Evolutionary conservation across 2,113 vertebrate genomes (phyloP), one percentile per base, ranked within the genome.

Genomic region (Setophaga petechia): DNA sequence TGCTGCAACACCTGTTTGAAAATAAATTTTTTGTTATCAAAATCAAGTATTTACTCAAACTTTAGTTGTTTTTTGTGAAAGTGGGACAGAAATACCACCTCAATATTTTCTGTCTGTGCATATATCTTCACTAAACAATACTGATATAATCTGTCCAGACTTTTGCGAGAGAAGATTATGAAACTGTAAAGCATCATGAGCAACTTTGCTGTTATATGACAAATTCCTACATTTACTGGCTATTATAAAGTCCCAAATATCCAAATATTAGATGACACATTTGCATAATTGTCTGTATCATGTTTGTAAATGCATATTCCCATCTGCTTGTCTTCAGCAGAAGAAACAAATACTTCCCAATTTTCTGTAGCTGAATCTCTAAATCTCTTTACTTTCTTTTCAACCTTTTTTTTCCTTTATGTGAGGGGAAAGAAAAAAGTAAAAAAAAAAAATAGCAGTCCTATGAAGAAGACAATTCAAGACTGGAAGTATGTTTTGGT

Each of bases 1-100:
- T 86, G 98, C 98, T 0, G 97, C 98, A 79, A 98, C 98, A 95
- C 98, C 98, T 98, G 74, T 95, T 95, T 90, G 54, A 84, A 96
- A 93, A 49, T 35, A 95, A 97, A 82, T 33, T 43, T 91, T 76
- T 23, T 10, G 1, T 73, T 80, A 85, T 33, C 11, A 77, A 43
- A 93, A 79, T 0, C 22, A 67, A 89, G 66, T 41, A 92, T 52
- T 81, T 90, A 41, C 31, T 84, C 35, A 63, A 74, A 27, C 2
- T 84, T 66, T 43, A 6, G 15, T 65, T n/a, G 5, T 68, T 66
- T 37, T 37, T n/a, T 84, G 35, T 67, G n/a, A 89, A 88, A 87
- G 15, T 63, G 11, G 7, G 11, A 47, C 27, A 39, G 35, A 72
- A 81, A 90, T 17, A 61, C 4, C 77, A 63, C 41, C 9, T 41